These are phyloP conservation scores for Eidolon helvum DNA, from an alignment of 2,113 vertebrate genomes.

Conservation along the genomic window DNA sequence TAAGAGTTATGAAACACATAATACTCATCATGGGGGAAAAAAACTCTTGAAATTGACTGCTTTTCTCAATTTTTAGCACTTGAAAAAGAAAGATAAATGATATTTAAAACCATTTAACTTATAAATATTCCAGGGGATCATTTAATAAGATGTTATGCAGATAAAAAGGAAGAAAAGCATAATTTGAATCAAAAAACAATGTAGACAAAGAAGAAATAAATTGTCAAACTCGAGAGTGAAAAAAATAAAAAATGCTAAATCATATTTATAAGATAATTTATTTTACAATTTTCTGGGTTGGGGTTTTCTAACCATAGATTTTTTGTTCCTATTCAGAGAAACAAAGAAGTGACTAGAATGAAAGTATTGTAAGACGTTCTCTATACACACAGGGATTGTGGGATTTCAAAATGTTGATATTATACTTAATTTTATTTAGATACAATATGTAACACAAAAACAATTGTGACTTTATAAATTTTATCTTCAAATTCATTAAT, in stretches of 20 bases:
- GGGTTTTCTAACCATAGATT: background rate
- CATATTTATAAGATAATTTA: slow-evolving; percentile 46
- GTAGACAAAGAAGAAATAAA: slow-evolving; percentile 61
- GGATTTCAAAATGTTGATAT: background rate
- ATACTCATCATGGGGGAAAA: slow-evolving; percentile 49
- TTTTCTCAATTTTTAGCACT: slow-evolving; percentile 74
- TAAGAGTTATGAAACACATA: slow-evolving; percentile 68
- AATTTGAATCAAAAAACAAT: slow-evolving; percentile 66
- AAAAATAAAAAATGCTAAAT: slow-evolving; percentile 64
- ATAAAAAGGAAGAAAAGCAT: slow-evolving; percentile 57
- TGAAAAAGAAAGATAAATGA: slow-evolving; percentile 69
- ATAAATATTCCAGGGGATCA: slow-evolving; percentile 17
- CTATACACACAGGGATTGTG: background rate
- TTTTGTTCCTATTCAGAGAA: background rate
- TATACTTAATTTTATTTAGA: background rate
- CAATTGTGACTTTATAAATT: background rate
- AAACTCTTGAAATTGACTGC: slow-evolving; percentile 62
- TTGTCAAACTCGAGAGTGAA: slow-evolving; percentile 49
- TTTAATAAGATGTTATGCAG: slow-evolving; percentile 52
- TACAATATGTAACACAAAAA: background rate
- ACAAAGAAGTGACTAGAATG: background rate
- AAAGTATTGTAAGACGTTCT: background rate
- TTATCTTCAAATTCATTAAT: background rate
- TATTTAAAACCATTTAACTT: slow-evolving; percentile 73
- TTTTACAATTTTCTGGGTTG: slow-evolving; percentile 58